Evolutionary conservation across 2,113 vertebrate genomes (phyloP).

Genomic region (Montifringilla adamsi): DNA sequence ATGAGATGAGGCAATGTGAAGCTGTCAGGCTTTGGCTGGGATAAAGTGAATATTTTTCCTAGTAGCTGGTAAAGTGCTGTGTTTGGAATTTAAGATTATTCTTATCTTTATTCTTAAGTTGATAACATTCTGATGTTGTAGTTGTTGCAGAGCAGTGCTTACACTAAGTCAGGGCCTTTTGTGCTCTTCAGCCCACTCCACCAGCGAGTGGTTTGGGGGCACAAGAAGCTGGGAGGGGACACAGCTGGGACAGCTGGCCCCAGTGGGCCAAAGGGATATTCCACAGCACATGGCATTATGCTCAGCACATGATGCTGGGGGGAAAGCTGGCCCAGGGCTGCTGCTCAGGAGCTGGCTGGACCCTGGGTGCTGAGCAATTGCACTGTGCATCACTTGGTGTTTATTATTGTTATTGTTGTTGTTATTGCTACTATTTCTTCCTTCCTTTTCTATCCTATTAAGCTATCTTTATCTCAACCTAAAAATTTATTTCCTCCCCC

Average conservation of each 20-base stretch:
- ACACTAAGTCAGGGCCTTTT: background rate
- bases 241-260: background rate
- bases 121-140: background rate
- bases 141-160: background rate
- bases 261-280: background rate
- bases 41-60: background rate
- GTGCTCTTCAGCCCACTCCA: background rate
- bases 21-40: background rate
- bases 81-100: background rate
- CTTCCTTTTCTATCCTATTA: background rate
- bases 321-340: background rate
- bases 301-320: background rate
- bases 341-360: background rate
- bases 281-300: background rate
- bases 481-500: background rate
- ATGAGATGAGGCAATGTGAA: background rate
- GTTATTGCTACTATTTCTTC: background rate
- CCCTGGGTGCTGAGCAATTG: background rate
- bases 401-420: background rate
- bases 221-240: background rate
- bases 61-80: background rate
- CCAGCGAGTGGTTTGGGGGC: accelerated
- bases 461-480: background rate
- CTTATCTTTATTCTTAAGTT: too few relatives aligned
- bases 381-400: background rate